Conservation (phyloP, 2,113 vertebrate genomes). For the Osmerus eperlanus region DNA sequence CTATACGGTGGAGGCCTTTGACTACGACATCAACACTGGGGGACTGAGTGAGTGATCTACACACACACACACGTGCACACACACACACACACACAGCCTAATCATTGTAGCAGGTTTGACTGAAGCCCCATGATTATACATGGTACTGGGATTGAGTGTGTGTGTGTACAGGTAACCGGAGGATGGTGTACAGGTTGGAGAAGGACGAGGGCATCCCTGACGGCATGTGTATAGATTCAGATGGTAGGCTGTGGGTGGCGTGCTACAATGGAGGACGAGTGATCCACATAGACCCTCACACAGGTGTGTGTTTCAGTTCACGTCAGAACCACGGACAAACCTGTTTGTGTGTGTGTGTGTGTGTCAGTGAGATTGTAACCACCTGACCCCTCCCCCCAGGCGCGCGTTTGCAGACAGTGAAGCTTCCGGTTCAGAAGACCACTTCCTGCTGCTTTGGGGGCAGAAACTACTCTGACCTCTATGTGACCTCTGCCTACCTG, state of each 20-base stretch:
- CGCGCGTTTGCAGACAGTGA: slow-evolving; percentile 82
- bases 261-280: slow-evolving; percentile 88
- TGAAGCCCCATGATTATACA: background rate
- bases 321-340: background rate
- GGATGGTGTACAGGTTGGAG: slow-evolving; percentile 59
- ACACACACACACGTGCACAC: slow-evolving; percentile 12
- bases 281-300: slow-evolving; percentile 83
- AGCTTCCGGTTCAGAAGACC: slow-evolving; percentile 80
- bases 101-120: background rate
- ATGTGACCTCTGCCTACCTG: slow-evolving; percentile 81
- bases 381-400: slow-evolving; percentile 61
- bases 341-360: slow-evolving; percentile 1
- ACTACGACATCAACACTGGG: slow-evolving; percentile 83
- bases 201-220: slow-evolving; percentile 87
- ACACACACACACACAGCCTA: slow-evolving; percentile 10
- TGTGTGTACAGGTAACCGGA: slow-evolving; percentile 58
- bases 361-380: background rate
- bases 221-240: slow-evolving; percentile 86
- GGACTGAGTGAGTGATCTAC: slow-evolving; percentile 68
- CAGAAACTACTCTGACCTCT: slow-evolving; percentile 87
- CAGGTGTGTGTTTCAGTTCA: slow-evolving; percentile 66
- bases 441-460: slow-evolving; percentile 95
- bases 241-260: slow-evolving; percentile 91
- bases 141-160: background rate
- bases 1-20: slow-evolving; percentile 84